Evolutionary conservation across 2,113 vertebrate genomes (phyloP).

Genomic region (Catagonus wagneri): DNA sequence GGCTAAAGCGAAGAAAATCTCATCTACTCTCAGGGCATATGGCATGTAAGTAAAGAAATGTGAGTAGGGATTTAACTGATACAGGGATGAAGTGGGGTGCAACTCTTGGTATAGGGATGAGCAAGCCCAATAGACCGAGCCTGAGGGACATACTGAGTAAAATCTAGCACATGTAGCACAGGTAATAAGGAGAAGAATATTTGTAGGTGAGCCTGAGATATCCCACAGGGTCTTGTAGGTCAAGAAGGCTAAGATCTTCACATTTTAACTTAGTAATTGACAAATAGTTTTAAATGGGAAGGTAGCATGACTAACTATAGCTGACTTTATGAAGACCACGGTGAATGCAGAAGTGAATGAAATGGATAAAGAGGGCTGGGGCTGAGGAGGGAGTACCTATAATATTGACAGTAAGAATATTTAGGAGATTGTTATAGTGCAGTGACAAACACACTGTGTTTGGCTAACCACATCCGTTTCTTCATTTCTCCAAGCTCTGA

Average conservation of each 20-base stretch:
- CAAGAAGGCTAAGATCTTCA: neutral
- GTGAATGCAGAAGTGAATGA: neutral
- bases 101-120: neutral
- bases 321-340: neutral
- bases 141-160: accelerated
- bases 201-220: neutral
- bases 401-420: neutral
- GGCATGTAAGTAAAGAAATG: neutral
- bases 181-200: neutral
- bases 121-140: neutral
- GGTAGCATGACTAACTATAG: neutral
- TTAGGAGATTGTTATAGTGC: neutral
- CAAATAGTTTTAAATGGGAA: neutral
- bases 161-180: neutral
- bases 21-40: neutral
- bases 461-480: neutral
- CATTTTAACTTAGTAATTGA: neutral
- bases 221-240: neutral
- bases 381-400: neutral
- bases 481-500: neutral
- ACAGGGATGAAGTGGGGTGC: neutral
- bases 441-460: neutral
- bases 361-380: neutral
- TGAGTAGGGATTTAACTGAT: neutral
- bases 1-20: neutral